Evolutionary conservation across 2,888 invertebrate genomes (phyloP), one percentile per base, ranked within the genome.

Genomic region (Drosophila siamana): DNA sequence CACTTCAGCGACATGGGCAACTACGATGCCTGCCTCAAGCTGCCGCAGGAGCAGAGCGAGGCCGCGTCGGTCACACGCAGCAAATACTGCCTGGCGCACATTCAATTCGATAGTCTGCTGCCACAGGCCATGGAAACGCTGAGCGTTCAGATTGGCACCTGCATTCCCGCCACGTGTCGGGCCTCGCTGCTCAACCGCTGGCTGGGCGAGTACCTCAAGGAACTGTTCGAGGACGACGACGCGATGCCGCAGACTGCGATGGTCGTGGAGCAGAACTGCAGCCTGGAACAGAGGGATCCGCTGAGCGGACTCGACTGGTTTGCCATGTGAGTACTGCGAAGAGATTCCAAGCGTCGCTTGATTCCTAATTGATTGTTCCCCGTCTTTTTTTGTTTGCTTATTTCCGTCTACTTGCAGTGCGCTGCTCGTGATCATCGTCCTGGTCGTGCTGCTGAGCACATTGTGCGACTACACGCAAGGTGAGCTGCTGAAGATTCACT

Each of bases 11-110:
- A 92, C 43, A 65, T 92, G 24, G 93, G 93, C 44, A 90, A 90
- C 70, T 93, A 81, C 50, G 93, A 93, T 69, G 86, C 92, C 56
- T 93, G 93, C 57, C 56, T 93, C 9, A 70, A 68, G 8, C 9
- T 7, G 1, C 38, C 38, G 7, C 11, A 11, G 33, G 6, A 33
- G 1, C 8, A 16, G 5, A 26, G 5, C 9, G 11, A 13, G 9
- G 38, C 5, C 15, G 5, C 24, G 11, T 4, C 22, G 6, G 11
- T 24, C 11, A 7, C 41, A 1, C 5, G 54, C 2, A 57, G 57
- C 28, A 80, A 88, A 50, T 85, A 85, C 28, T 89, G 89, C 22
- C 43, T 87, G 38, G 47, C 74, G 2, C 55, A 57, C 46, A 71
- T 79, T 0, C 16, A 56, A 19, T 79, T 79, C 36, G 66, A 62